Base-by-base conservation (phyloP, 1,140 invertebrate species). In the Saccostrea echinata region DNA sequence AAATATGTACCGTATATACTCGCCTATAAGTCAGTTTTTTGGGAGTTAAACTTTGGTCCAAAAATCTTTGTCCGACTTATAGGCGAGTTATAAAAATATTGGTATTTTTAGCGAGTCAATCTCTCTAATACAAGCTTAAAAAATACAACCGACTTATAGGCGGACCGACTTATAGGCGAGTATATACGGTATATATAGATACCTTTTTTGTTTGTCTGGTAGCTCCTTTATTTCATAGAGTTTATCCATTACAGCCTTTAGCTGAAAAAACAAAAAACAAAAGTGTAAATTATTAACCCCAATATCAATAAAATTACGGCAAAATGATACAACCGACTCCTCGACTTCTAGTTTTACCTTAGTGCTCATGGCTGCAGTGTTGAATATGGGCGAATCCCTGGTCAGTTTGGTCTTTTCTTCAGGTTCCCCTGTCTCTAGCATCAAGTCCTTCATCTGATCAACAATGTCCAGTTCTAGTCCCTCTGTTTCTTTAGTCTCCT, bases 221-320 rank as follows among this genome's bases (percentile, higher is more conserved):
- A 84, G 71, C 76, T 86, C 83, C 61, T 88, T 85, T 64, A 92
- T 90, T 85, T 84, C 82, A 35, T 76, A 91, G 0, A 97, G 91
- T 55, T 96, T 95, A 9, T 96, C 93, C 68, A 97, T 93, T 8
- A 97, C 95, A 3, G 95, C 95, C 13, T 94, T 92, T 57, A 97
- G 96, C 96, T 96, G 86, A 55, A 61, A 6, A 43, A 87, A 84
- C 52, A 52, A 53, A 13, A 84, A 30, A 33, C 83, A 57, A 18
- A 35, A 11, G 27, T 33, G 3, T 33, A 3, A 84, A 8, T 9
- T 80, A 21, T 71, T 51, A 21, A 52, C 3, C 11, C 0, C 52
- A 83, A 24, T n/a, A 53, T n/a, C 21, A 83, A 24, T 24, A 24
- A 83, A 52, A 51, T n/a, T 16, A 0, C 0, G 0, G 51, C 33